Evolutionary conservation across 1,140 invertebrate species (phyloP).

Genomic region (Prorops nasuta): DNA sequence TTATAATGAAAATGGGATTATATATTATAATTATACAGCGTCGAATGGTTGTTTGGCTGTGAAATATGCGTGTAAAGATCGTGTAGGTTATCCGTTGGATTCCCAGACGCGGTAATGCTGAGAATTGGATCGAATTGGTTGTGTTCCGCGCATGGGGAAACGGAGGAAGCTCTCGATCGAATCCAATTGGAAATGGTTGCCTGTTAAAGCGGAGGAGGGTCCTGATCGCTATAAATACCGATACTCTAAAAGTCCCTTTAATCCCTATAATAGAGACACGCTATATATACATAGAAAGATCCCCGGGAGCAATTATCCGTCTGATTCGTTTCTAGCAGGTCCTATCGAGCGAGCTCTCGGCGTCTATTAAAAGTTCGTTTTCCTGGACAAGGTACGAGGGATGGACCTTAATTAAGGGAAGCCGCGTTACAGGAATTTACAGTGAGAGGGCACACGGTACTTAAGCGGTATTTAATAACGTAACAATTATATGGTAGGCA

Average conservation of each 20-base stretch:
- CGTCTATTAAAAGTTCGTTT: constrained; percentile 38
- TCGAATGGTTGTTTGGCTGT: neutral
- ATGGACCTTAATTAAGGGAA: constrained; percentile 41
- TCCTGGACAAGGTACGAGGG: constrained; percentile 13
- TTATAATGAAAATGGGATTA: too few relatives aligned
- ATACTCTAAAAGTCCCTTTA: constrained; percentile 14
- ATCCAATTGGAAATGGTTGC: neutral
- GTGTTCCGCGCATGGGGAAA: neutral
- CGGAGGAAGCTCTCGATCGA: neutral
- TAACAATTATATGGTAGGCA: constrained; percentile 56
- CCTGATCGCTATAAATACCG: constrained; percentile 22
- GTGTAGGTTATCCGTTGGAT: neutral
- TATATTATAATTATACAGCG: too few relatives aligned
- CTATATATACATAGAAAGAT: neutral
- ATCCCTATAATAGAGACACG: too few relatives aligned
- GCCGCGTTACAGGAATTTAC: constrained; percentile 33
- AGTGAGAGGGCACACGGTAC: constrained; percentile 20
- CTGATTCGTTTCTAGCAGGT: constrained; percentile 23
- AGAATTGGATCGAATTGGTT: neutral
- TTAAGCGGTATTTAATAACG: constrained; percentile 55
- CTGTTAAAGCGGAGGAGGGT: neutral
- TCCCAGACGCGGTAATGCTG: neutral
- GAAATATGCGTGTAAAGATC: neutral
- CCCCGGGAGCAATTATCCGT: constrained; percentile 24
- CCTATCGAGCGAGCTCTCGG: constrained; percentile 1